Conservation (phyloP, 2,888 invertebrate genomes). For the Eubasilissa splendida region DNA sequence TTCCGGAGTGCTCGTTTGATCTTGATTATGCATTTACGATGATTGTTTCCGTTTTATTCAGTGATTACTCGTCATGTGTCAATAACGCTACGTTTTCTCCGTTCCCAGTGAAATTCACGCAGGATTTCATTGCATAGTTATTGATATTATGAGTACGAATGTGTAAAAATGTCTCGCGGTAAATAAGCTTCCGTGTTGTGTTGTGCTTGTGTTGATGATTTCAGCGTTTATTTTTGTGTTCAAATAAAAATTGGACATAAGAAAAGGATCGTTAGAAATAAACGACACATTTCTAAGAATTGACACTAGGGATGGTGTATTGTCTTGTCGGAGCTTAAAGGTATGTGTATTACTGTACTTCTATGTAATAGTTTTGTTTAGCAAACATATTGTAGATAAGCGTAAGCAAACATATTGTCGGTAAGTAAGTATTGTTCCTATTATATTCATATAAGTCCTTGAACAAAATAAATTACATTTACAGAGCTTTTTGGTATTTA, state of each 20-base stretch:
- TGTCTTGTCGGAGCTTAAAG: constrained; percentile 28
- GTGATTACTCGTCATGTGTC: constrained; percentile 42
- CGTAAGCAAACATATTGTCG: too few species aligned
- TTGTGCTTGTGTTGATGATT: constrained; percentile 46
- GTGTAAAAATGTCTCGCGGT: constrained; percentile 52
- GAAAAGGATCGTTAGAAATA: constrained; percentile 12
- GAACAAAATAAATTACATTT: too few species aligned
- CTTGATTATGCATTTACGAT: constrained; percentile 31
- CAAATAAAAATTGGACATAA: constrained; percentile 21
- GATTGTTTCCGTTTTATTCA: constrained; percentile 37
- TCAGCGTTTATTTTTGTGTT: constrained; percentile 23
- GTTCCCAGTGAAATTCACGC: constrained; percentile 41
- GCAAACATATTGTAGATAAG: too few species aligned
- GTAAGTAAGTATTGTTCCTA: too few species aligned
- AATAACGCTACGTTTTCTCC: constrained; percentile 44
- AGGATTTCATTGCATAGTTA: constrained; percentile 48
- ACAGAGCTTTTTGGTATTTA: too few species aligned
- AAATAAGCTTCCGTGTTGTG: constrained; percentile 54
- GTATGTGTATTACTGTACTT: constrained; percentile 36
- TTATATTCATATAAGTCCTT: too few species aligned
- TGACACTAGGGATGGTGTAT: constrained; percentile 38
- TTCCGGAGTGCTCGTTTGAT: constrained; percentile 36
- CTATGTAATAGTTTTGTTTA: too few species aligned
- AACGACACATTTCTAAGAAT: constrained; percentile 19
- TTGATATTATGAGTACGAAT: constrained; percentile 52